A percentile compares a stretch with the other conserved stretches of the same genome.
phyloP scores from a whole-genome alignment of 2,113 vertebrate genomes.

The Gnathonemus echidnorhynchus region DNA sequence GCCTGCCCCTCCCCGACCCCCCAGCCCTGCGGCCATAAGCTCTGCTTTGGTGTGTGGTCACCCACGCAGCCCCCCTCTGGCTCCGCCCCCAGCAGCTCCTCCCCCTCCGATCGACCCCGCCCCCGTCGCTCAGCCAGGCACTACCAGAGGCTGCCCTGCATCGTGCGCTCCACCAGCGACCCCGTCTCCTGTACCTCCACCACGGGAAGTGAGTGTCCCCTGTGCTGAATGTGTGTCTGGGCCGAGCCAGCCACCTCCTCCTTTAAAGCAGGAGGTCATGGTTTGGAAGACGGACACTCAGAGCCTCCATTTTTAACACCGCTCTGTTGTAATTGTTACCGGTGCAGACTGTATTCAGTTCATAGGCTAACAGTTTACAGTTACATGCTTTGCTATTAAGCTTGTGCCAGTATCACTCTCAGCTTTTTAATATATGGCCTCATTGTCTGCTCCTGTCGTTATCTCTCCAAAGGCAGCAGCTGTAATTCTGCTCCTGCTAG shows the following conservation, averaged over 20 bases:
- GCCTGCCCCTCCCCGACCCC: constrained; percentile 46
- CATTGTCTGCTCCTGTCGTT: not conserved
- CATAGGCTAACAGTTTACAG: not conserved
- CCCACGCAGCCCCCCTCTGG: constrained; percentile 51
- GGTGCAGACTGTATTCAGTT: not conserved
- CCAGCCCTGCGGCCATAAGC: constrained; percentile 57
- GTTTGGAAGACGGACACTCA: not conserved
- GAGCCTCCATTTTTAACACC: not conserved
- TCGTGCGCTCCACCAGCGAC: constrained; percentile 87
- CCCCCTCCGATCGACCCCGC: constrained; percentile 41
- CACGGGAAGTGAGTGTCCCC: constrained; percentile 50
- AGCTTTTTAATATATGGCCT: not conserved
- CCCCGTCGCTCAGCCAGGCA: constrained; percentile 40
- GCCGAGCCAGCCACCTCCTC: not conserved
- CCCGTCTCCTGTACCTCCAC: constrained; percentile 70
- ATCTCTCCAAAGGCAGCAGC: constrained; percentile 46
- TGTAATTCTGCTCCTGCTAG: constrained; percentile 41
- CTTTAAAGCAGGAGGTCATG: not conserved
- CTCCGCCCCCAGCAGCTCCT: constrained; percentile 41
- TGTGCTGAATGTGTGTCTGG: not conserved
- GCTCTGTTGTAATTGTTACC: not conserved
- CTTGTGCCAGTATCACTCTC: not conserved
- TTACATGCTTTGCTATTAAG: not conserved
- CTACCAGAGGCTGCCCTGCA: constrained; percentile 52
- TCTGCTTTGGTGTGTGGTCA: constrained; percentile 69